Base-by-base conservation (phyloP, 2,113 vertebrate genomes). In the Cavia porcellus region DNA sequence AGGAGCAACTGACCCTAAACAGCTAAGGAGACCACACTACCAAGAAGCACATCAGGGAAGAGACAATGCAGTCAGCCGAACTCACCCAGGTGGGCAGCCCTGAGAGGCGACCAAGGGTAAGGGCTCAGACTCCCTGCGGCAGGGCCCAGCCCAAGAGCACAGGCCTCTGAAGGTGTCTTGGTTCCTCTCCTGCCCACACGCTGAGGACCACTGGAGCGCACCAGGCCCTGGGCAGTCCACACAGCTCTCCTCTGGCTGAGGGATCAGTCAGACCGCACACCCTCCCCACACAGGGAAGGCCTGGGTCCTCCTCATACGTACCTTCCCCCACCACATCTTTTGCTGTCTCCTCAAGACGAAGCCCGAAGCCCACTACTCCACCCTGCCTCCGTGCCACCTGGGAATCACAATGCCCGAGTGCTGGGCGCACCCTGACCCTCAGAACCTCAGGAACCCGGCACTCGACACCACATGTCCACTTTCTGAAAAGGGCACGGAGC, bases 1-100 rank as follows among this genome's bases (percentile, higher is more conserved):
- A 50, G 14, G 89, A 59, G 28, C 64, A 30, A 38, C 50, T 72
- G 20, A 35, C 55, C 72, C 35, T 61, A 92, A 75, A 72, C 86
- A 77, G 86, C 89, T 84, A 12, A 38, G 14, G 35, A 30, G 95
- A 95, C 38, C 96, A 75, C 7, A 45, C 20, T 28, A 72, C 84
- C 79, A n/a, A 94, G 94, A 82, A 89, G 86, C 80, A 7, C 86
- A 45, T 11, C 8, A 38, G 89, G 92, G 84, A 74, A 92, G 62
- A 96, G 17, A 81, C 97, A 45, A 38, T 87, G 95, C 82, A n/a
- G 42, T 8, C 59, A 77, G 55, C 6, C 12, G 10, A 24, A 42
- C 38, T 24, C 38, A 45, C 25, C 42, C 25, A 30, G 42, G 74
- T 0, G 25, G 0, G 24, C 92, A 90, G 82, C 85, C 3, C 95